Evolutionary conservation across 2,888 invertebrate genomes (phyloP).

Genomic region (Ochropacha duplaris): DNA sequence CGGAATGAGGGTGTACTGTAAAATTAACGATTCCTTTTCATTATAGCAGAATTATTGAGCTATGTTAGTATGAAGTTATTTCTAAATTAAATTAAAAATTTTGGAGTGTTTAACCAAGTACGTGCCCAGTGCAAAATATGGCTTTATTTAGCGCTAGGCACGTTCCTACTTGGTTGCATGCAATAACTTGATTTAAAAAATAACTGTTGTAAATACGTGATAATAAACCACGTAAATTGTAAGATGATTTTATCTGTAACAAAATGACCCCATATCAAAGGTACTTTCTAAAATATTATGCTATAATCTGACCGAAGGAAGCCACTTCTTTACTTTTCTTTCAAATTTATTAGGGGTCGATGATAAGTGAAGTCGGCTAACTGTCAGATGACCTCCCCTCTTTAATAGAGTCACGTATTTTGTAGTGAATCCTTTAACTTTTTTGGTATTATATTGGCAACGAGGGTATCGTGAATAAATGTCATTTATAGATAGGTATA

Average conservation of each 20-base stretch:
- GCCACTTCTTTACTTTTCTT: not conserved
- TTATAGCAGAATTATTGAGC: conserved; percentile 13
- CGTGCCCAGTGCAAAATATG: too few relatives aligned
- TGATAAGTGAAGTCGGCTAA: not conserved
- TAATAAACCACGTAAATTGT: too few relatives aligned
- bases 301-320: not conserved
- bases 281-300: not conserved
- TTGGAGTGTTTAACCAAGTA: too few relatives aligned
- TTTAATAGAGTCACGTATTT: not conserved
- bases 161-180: too few relatives aligned
- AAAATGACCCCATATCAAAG: not conserved
- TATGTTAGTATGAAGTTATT: too few relatives aligned
- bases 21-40: not conserved
- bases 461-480: not conserved
- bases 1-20: not conserved
- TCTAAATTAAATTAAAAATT: too few relatives aligned
- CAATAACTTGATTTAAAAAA: too few relatives aligned
- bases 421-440: not conserved
- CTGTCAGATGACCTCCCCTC: not conserved
- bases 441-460: not conserved
- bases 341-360: not conserved
- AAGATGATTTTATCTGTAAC: not conserved
- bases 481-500: not conserved
- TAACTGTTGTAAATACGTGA: too few relatives aligned
- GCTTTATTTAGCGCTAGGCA: too few relatives aligned